Evolutionary conservation across 92 coral and sea anemone genomes (phyloP).

Genomic region (Phenganax subtilis): DNA sequence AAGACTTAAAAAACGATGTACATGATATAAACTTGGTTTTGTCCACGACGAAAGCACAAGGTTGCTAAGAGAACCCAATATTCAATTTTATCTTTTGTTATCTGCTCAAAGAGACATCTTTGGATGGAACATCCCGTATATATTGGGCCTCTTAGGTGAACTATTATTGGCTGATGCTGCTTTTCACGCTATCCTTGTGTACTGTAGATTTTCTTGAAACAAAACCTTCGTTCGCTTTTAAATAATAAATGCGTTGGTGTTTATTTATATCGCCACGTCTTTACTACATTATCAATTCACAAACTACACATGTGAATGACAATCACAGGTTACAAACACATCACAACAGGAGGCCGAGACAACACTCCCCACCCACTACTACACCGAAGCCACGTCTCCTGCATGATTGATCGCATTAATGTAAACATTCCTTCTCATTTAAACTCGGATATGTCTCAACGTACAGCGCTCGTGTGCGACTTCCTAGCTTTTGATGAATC

Average conservation of each 20-base stretch:
- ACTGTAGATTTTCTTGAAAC: neutral
- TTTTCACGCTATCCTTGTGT: neutral
- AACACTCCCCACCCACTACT: constrained; percentile 15
- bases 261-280: constrained; percentile 21
- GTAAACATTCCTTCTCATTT: constrained; percentile 15
- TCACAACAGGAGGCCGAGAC: constrained; percentile 17
- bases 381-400: constrained; percentile 10
- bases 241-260: neutral
- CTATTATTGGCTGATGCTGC: too few relatives aligned
- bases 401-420: constrained; percentile 16
- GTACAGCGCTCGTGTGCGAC: constrained; percentile 18
- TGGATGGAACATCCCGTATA: too few relatives aligned
- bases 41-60: too few relatives aligned
- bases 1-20: too few relatives aligned
- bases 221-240: neutral
- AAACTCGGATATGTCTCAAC: constrained; percentile 3
- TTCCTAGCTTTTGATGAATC: neutral
- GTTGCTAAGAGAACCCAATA: too few relatives aligned
- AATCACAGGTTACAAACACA: constrained; percentile 24
- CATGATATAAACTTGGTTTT: too few relatives aligned
- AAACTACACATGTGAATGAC: constrained; percentile 6
- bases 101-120: too few relatives aligned
- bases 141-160: too few relatives aligned
- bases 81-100: too few relatives aligned
- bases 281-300: neutral